Conservation (phyloP, 2,888 invertebrate genomes). For the Lithophane leautieri region DNA sequence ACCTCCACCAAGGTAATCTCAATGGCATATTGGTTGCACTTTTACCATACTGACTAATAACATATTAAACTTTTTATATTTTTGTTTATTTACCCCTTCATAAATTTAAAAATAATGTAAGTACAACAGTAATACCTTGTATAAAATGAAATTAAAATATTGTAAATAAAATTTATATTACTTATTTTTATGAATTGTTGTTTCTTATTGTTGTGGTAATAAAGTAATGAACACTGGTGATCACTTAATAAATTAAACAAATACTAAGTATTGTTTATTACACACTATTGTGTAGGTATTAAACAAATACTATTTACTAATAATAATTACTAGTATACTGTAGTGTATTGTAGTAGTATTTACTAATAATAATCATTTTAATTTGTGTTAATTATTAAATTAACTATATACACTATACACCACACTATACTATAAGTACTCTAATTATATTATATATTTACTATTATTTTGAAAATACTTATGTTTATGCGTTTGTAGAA, state of each 20-base stretch:
- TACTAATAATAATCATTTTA: not conserved
- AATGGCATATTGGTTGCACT: slow-evolving; percentile 1
- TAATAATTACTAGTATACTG: too few relatives aligned
- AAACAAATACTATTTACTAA: not conserved
- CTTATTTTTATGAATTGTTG: not conserved
- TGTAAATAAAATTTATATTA: not conserved
- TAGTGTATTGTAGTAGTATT: too few relatives aligned
- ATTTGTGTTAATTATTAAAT: not conserved
- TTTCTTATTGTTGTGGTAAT: not conserved
- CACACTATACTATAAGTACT: too few relatives aligned
- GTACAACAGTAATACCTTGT: not conserved
- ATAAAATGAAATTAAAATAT: not conserved
- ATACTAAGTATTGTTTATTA: not conserved
- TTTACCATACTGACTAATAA: not conserved
- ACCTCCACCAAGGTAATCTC: slow-evolving; percentile 25
- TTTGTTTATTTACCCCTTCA: not conserved
- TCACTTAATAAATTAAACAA: not conserved
- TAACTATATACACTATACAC: too few relatives aligned
- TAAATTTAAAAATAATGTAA: not conserved
- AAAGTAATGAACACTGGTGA: not conserved
- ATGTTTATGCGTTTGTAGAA: too few relatives aligned
- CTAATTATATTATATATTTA: too few relatives aligned
- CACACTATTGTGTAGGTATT: too few relatives aligned
- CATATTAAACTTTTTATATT: not conserved
- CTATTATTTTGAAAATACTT: too few relatives aligned